Evolutionary conservation across 2,113 vertebrate species (phyloP), one percentile per base, ranked within the genome.

Genomic region (Corythoichthys intestinalis): DNA sequence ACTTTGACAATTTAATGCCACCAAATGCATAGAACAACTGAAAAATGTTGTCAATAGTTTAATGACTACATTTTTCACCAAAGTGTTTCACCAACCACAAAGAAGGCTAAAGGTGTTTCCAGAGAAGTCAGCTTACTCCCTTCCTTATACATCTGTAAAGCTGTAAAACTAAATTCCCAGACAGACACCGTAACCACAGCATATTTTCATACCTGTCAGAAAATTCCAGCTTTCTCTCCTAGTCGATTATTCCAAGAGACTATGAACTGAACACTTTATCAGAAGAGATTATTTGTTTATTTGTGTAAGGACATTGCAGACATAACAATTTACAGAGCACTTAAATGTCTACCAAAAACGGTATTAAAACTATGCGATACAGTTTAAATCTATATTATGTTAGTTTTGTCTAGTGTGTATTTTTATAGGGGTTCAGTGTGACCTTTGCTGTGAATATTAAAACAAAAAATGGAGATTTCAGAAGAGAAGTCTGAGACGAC

Each of bases 21-120:
- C 59, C 15, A 44, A 38, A 54, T 41, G 2, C 53, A 35, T 64
- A 39, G n/a, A 48, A 37, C n/a, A 71, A 44, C 34, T 70, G 10
- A 52, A 49, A 17, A 10, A 46, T 7, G 37, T 52, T 11, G 13
- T 54, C 2, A 15, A 60, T 5, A 7, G 53, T 56, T 28, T 75
- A 66, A 59, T 73, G 53, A 56, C 67, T 81, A 11, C n/a, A n/a
- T 54, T 54, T 82, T 79, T 72, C 65, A 69, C 65, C 76, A 85
- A 84, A 84, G 83, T 70, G 73, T 85, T 81, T 86, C 58, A 50
- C 70, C 72, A 28, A 69, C 82, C 71, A 76, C 82, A 65, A n/a
- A 67, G 34, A 67, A 69, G 2, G 7, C 56, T 44, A 13, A 54
- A 65, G 52, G 63, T 58, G n/a, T 71, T 75, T 70, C 62, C 58